Evolutionary conservation across 2,888 invertebrate species (phyloP).

Genomic region (Archips crataeganus): DNA sequence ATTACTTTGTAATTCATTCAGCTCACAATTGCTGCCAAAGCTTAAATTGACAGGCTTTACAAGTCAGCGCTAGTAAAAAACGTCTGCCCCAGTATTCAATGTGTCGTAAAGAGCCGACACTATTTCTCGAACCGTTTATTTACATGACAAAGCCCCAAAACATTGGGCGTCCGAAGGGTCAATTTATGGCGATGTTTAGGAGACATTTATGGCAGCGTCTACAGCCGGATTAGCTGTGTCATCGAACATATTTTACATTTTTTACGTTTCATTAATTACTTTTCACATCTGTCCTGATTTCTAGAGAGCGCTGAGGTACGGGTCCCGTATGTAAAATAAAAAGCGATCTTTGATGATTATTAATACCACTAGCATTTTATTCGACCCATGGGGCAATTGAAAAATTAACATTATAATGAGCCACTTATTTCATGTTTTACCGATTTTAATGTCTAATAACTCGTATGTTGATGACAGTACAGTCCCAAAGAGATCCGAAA

Average conservation of each 20-base stretch:
- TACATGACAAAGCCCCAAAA: conserved; percentile 5
- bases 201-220: conserved; percentile 6
- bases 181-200: conserved; percentile 1
- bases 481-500: too few species aligned
- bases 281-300: conserved; percentile 32
- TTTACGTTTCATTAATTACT: conserved; percentile 26
- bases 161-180: background rate
- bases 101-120: background rate
- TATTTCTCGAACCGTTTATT: background rate
- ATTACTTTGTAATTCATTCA: too few species aligned
- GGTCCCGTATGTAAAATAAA: conserved; percentile 7
- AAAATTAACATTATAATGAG: too few species aligned
- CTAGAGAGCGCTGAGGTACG: background rate
- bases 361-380: too few species aligned
- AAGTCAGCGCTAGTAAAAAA: background rate
- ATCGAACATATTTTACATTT: conserved; percentile 9
- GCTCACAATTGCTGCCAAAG: too few species aligned
- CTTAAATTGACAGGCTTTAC: background rate
- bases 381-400: too few species aligned
- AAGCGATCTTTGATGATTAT: too few species aligned
- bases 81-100: background rate
- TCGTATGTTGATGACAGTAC: too few species aligned
- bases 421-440: too few species aligned
- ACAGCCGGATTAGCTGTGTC: background rate
- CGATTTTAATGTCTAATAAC: too few species aligned